A percentile compares a stretch with the other conserved stretches of the same genome.
phyloP scores from a whole-genome alignment of 2,113 vertebrate species.

The Symphodus melops region DNA sequence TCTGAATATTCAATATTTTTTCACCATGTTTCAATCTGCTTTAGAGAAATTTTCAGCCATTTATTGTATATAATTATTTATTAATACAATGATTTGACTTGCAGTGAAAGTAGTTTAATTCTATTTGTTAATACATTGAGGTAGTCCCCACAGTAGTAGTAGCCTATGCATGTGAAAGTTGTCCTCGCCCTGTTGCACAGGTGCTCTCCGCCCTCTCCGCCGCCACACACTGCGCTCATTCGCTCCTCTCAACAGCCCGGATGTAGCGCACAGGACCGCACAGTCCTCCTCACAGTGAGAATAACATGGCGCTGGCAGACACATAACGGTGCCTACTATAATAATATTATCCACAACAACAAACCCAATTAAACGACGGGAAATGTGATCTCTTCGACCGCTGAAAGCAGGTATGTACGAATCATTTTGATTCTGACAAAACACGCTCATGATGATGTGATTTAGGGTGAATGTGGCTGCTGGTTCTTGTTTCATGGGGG shows the following conservation, averaged over 20 bases:
- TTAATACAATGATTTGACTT: too few relatives aligned
- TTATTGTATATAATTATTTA: too few relatives aligned
- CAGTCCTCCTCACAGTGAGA: conserved; percentile 63
- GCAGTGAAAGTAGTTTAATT: too few relatives aligned
- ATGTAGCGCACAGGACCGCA: conserved; percentile 79
- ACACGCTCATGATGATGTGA: conserved; percentile 12
- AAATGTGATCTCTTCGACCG: conserved; percentile 77
- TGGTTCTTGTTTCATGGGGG: conserved; percentile 45
- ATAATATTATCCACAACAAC: conserved; percentile 33
- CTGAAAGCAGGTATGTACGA: conserved; percentile 71
- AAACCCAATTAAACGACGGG: conserved; percentile 61
- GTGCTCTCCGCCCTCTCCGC: conserved; percentile 72
- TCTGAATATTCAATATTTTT: too few relatives aligned
- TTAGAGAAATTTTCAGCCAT: too few relatives aligned
- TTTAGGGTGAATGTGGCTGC: conserved; percentile 41
- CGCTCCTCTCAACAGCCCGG: conserved; percentile 75
- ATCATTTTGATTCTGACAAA: conserved; percentile 8
- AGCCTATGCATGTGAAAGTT: neutral
- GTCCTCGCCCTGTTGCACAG: conserved; percentile 54
- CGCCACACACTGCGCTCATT: conserved; percentile 66
- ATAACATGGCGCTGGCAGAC: conserved; percentile 82
- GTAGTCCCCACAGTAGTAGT: neutral
- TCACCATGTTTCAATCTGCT: too few relatives aligned
- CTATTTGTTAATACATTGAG: too few relatives aligned
- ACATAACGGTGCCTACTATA: conserved; percentile 71